Percentiles rank a stretch among this genome's conserved stretches.
phyloP scores from a whole-genome alignment of 2,113 vertebrate species.

The Herpetotheres cachinnans region DNA sequence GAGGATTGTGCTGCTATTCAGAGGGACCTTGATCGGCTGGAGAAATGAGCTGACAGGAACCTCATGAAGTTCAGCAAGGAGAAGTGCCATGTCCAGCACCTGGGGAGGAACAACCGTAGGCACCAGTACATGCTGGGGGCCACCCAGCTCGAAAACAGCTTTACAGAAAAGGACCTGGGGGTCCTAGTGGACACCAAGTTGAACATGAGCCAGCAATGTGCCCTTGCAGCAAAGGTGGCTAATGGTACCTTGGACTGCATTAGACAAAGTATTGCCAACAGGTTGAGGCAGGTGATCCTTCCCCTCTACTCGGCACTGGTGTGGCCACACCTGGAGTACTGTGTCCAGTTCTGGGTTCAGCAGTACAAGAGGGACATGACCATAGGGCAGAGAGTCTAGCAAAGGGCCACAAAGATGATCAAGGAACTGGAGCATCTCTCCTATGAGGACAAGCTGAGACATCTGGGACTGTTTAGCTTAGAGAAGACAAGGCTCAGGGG shows the following conservation, averaged over 20 bases:
- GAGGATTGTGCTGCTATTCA: neutral
- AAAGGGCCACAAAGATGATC: neutral
- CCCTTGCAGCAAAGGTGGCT: neutral
- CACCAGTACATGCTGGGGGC: neutral
- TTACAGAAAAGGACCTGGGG: neutral
- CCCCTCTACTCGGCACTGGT: neutral
- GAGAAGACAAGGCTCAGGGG: neutral
- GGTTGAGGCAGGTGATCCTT: neutral
- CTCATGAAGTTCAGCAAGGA: neutral
- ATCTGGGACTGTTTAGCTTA: neutral
- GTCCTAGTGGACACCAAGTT: neutral
- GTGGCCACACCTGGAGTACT: neutral
- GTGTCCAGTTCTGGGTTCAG: neutral
- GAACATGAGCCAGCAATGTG: neutral
- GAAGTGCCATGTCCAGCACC: neutral
- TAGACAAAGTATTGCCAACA: neutral
- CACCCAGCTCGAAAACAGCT: neutral
- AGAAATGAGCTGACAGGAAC: neutral
- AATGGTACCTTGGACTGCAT: neutral
- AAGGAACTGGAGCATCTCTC: neutral
- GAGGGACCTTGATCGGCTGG: accelerated
- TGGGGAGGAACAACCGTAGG: neutral
- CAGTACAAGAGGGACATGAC: neutral
- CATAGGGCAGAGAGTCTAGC: neutral
- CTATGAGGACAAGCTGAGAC: neutral